phyloP scores from a whole-genome alignment of 1,140 invertebrate species.

The Aphidius ervi region DNA sequence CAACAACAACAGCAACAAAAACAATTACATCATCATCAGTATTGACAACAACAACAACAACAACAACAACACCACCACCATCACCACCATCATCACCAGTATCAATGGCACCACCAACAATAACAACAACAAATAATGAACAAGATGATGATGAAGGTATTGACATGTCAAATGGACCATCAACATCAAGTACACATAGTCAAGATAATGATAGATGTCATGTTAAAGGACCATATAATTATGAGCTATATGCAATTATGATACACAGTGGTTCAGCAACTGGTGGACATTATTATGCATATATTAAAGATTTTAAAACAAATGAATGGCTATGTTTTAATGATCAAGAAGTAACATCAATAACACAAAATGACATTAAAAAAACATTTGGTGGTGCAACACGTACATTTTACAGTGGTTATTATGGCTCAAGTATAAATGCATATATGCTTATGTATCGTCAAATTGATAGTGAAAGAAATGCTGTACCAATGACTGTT shows the following conservation, averaged over 20 bases:
- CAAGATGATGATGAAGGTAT: slow-evolving; percentile 58
- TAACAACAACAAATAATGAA: slow-evolving; percentile 41
- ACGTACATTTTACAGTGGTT: slow-evolving; percentile 69
- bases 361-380: slow-evolving; percentile 77
- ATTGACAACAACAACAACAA: neutral
- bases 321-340: slow-evolving; percentile 81
- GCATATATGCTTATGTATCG: slow-evolving; percentile 93
- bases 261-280: slow-evolving; percentile 89
- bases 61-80: slow-evolving; percentile 20
- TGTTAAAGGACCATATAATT: slow-evolving; percentile 68
- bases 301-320: slow-evolving; percentile 82
- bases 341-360: slow-evolving; percentile 68
- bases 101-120: too few relatives aligned
- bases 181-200: slow-evolving; percentile 39
- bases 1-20: neutral
- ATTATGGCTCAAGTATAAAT: slow-evolving; percentile 80
- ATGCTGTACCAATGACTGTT: slow-evolving; percentile 63
- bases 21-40: slow-evolving; percentile 24
- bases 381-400: slow-evolving; percentile 78
- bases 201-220: slow-evolving; percentile 53
- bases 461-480: slow-evolving; percentile 70
- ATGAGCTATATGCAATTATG: slow-evolving; percentile 91
- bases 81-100: slow-evolving; percentile 45
- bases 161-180: slow-evolving; percentile 56
- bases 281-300: slow-evolving; percentile 91